Conservation (phyloP, 2,797 vertebrate genomes). For the Argentina silus region DNA sequence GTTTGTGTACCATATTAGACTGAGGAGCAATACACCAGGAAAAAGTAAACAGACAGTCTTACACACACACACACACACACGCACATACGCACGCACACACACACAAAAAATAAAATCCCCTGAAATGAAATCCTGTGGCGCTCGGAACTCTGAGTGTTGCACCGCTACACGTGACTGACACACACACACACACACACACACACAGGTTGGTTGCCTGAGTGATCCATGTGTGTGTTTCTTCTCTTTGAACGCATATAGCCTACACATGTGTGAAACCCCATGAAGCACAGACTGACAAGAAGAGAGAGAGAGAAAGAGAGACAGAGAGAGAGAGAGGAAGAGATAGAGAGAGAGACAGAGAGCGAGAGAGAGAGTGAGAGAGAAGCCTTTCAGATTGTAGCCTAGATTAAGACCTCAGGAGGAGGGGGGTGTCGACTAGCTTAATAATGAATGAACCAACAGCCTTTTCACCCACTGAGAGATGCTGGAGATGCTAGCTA, state of each 20-base stretch:
- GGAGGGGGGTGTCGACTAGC: slow-evolving; percentile 40
- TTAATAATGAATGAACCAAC: slow-evolving; percentile 74
- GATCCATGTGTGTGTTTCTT: slow-evolving; percentile 56
- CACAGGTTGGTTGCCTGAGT: slow-evolving; percentile 61
- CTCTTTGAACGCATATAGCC: slow-evolving; percentile 58
- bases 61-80: slow-evolving; percentile 6
- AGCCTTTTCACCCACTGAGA: slow-evolving; percentile 41
- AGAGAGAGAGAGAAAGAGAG: slow-evolving; percentile 5
- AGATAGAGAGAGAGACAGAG: slow-evolving; percentile 10
- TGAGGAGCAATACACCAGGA: not conserved
- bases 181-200: slow-evolving; percentile 11
- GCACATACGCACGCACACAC: not conserved
- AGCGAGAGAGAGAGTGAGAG: slow-evolving; percentile 12
- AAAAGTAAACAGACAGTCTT: not conserved
- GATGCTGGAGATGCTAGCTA: slow-evolving; percentile 31
- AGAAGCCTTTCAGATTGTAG: slow-evolving; percentile 63
- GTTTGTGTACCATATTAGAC: not conserved
- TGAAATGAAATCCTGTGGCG: slow-evolving; percentile 69
- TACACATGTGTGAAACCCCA: slow-evolving; percentile 55
- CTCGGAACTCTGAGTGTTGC: slow-evolving; percentile 49
- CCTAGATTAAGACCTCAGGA: slow-evolving; percentile 69
- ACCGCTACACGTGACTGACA: slow-evolving; percentile 57
- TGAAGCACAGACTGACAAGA: not conserved
- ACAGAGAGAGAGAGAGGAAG: slow-evolving; percentile 6
- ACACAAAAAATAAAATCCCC: slow-evolving; percentile 63